phyloP scores from a whole-genome alignment of 2,888 invertebrate species.

The Tillus elongatus region DNA sequence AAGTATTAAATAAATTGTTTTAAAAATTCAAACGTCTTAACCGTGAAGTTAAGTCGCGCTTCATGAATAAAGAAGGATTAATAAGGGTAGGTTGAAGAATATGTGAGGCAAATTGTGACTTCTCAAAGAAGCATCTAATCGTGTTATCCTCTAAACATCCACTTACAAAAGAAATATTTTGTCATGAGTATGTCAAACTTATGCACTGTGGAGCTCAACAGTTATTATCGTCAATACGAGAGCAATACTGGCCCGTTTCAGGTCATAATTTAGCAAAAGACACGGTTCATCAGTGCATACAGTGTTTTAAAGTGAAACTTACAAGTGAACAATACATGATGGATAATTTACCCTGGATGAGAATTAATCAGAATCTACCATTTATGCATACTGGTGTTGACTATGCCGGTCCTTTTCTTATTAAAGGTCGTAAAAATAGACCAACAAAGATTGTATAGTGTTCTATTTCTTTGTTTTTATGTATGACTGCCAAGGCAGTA shows the following conservation, averaged over 20 bases:
- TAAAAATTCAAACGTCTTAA: too few relatives aligned
- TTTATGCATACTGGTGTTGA: neutral
- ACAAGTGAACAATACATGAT: neutral
- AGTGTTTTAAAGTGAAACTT: neutral
- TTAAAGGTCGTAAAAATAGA: neutral
- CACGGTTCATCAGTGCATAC: neutral
- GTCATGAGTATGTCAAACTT: neutral
- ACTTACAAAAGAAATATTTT: neutral
- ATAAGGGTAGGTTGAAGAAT: neutral
- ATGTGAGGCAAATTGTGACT: neutral
- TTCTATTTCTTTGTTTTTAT: neutral
- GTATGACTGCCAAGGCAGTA: neutral
- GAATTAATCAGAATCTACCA: neutral
- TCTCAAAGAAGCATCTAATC: neutral
- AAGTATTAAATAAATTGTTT: too few relatives aligned
- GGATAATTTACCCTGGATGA: neutral
- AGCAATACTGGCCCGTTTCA: constrained; percentile 2
- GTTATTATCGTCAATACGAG: neutral
- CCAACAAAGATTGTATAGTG: neutral
- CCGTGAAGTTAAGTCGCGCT: too few relatives aligned
- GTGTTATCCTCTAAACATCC: neutral
- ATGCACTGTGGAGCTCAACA: neutral
- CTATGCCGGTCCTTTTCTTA: neutral
- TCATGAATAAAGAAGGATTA: too few relatives aligned
- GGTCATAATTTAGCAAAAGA: neutral